Conservation (phyloP, 2,888 invertebrate species). For the Zonitis immaculata region DNA sequence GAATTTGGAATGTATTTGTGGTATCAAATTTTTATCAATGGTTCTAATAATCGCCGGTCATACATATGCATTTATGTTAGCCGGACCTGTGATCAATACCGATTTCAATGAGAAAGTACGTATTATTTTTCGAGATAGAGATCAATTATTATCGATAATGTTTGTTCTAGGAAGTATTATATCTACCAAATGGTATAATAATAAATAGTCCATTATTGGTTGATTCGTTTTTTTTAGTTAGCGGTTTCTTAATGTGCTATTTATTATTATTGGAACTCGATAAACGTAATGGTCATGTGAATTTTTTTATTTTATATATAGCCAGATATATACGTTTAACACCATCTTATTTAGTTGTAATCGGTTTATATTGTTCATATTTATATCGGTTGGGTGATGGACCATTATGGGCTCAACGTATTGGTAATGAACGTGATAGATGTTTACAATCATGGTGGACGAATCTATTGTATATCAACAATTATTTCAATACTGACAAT, state of each 20-base stretch:
- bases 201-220: constrained; percentile 65
- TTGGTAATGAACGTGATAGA: constrained; percentile 54
- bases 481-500: constrained; percentile 62
- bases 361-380: constrained; percentile 70
- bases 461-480: constrained; percentile 69
- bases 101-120: constrained; percentile 58
- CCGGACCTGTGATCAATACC: constrained; percentile 64
- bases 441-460: constrained; percentile 69
- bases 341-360: constrained; percentile 60
- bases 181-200: constrained; percentile 58
- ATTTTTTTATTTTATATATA: constrained; percentile 58
- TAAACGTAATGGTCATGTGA: constrained; percentile 59
- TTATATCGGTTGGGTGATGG: constrained; percentile 65
- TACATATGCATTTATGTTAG: constrained; percentile 60
- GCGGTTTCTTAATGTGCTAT: constrained; percentile 66
- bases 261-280: constrained; percentile 64
- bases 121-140: too few relatives aligned
- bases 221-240: constrained; percentile 67
- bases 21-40: constrained; percentile 64
- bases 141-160: too few relatives aligned
- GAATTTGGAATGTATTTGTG: constrained; percentile 57
- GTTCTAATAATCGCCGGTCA: constrained; percentile 63
- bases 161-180: constrained; percentile 52
- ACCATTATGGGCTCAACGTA: constrained; percentile 65
- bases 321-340: constrained; percentile 71